Base-by-base conservation (phyloP, 2,888 invertebrate species). In the Napeogenes inachia region DNA sequence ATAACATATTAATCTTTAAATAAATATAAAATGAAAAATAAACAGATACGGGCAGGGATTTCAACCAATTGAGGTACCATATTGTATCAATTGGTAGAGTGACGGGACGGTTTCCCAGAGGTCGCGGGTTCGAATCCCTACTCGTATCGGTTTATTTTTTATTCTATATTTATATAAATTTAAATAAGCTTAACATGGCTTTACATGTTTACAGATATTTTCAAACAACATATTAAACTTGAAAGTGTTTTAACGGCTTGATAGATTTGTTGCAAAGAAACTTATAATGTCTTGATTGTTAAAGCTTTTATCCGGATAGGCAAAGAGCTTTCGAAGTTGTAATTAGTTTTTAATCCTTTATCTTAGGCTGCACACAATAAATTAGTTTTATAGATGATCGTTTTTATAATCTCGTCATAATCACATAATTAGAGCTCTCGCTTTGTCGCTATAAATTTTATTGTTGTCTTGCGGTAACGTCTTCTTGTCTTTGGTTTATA, bases 331-430 rank as follows among this genome's bases (percentile, higher is more conserved):
- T 71, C 68, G 70, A 82, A 82, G 80, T 78, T 80, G 79, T 85
- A 84, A 87, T 86, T 85, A 85, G 86, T 85, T 85, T 86, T 85
- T 84, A 87, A 87, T 86, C 85, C 82, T 70, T 77, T 76, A 80
- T 81, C 71, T 75, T 71, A 80, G 81, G 84, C 80, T 82, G 81
- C 77, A 77, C 76, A 80, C 82, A 83, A 81, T 80, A 83, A 84
- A 84, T 85, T 83, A 69, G 73, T 72, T 74, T 73, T 67, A 69
- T 68, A 62, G 65, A 45, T 57, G 66, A 63, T 68, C 65, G 70
- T 66, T 66, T 65, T 67, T 64, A 63, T 68, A 61, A 64, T 67
- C 53, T 59, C 42, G 50, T 54, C 57, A 55, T 70, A 69, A 73
- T 69, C 69, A 66, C 65, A 66, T 71, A 64, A 68, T 69, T 68